Evolutionary conservation across 2,797 vertebrate genomes (phyloP).

Genomic region (Crax fasciolata): DNA sequence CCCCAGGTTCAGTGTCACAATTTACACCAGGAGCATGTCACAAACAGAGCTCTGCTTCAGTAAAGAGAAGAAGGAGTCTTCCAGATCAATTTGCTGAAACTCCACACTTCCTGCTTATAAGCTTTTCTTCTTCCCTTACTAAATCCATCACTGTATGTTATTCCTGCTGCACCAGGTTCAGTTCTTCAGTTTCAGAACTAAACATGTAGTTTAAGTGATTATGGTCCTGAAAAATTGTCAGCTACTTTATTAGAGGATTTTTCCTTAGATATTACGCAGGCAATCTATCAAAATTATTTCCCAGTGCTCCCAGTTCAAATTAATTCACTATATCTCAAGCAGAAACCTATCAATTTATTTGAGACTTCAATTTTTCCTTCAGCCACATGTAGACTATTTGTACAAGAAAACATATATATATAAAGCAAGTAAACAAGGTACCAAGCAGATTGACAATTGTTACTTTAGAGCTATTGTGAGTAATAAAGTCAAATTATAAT

Average conservation of each 20-base stretch:
- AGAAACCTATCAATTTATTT: neutral
- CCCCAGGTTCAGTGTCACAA: neutral
- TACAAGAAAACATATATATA: neutral
- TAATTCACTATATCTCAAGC: neutral
- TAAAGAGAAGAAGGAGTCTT: neutral
- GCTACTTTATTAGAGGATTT: neutral
- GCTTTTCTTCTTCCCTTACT: neutral
- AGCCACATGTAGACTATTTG: neutral
- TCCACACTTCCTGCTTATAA: neutral
- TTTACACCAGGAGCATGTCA: neutral
- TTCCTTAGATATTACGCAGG: neutral
- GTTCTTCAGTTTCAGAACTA: neutral
- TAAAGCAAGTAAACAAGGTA: neutral
- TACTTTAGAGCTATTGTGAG: neutral
- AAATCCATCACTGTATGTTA: neutral
- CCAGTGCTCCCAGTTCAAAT: neutral
- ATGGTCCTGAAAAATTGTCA: neutral
- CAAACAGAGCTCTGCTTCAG: neutral
- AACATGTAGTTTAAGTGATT: neutral
- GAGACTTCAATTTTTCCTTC: neutral
- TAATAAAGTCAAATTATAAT: neutral
- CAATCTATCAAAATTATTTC: neutral
- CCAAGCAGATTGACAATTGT: neutral
- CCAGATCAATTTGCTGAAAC: neutral
- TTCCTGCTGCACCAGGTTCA: neutral